Evolutionary conservation across 2,888 invertebrate species (phyloP).

Genomic region (Coenonympha arcania): DNA sequence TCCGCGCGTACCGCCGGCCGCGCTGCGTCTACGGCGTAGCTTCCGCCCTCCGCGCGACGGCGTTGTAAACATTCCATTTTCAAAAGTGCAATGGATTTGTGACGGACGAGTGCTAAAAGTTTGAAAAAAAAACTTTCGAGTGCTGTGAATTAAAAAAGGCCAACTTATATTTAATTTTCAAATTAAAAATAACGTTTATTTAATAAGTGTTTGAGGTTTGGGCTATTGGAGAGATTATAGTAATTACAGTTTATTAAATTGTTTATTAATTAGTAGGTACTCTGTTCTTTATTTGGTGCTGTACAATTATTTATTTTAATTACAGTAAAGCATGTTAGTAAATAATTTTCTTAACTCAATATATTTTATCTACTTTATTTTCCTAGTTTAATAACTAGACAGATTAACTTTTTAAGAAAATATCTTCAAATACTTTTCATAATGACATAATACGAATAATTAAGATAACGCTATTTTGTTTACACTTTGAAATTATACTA

Average conservation of each 20-base stretch:
- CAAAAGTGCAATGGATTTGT: constrained; percentile 41
- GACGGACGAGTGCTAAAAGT: constrained; percentile 34
- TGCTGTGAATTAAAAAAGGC: constrained; percentile 10
- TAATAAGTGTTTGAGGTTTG: not conserved
- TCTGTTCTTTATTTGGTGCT: not conserved
- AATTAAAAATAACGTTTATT: not conserved
- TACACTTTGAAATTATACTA: too few species aligned
- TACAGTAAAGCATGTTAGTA: too few species aligned
- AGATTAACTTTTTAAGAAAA: too few species aligned
- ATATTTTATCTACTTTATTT: too few species aligned
- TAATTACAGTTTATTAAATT: not conserved
- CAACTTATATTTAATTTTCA: not conserved
- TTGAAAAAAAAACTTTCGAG: constrained; percentile 9
- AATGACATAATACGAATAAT: too few species aligned
- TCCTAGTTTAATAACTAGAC: too few species aligned
- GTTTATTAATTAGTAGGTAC: not conserved
- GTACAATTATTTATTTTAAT: too few species aligned
- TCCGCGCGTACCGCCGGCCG: constrained; percentile 46
- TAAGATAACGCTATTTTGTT: too few species aligned
- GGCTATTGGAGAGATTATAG: not conserved
- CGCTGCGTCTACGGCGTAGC: constrained; percentile 37
- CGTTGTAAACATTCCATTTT: constrained; percentile 34
- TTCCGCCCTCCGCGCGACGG: constrained; percentile 32
- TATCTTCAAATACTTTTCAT: too few species aligned
- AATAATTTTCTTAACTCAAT: too few species aligned